phyloP scores from a whole-genome alignment of 2,797 vertebrate species.

The Acanthurus leucopareius region DNA sequence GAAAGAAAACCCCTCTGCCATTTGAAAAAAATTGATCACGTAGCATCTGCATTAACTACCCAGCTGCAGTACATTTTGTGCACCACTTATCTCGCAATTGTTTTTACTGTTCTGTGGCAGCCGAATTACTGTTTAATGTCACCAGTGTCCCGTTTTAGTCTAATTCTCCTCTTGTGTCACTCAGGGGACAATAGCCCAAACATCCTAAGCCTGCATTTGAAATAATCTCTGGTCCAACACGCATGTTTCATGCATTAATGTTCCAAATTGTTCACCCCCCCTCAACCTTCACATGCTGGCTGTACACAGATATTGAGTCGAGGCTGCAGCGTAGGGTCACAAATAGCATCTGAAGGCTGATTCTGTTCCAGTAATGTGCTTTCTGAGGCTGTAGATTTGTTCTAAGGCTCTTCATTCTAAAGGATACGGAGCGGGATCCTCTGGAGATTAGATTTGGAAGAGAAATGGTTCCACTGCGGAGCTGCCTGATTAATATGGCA shows the following conservation, averaged over 20 bases:
- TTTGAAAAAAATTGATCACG: neutral
- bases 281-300: neutral
- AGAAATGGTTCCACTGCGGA: constrained; percentile 39
- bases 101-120: neutral
- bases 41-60: neutral
- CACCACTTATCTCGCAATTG: neutral
- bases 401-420: constrained; percentile 40
- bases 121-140: neutral
- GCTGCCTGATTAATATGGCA: constrained; percentile 62
- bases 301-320: neutral
- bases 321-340: neutral
- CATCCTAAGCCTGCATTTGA: neutral
- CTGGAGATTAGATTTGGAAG: constrained; percentile 56
- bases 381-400: constrained; percentile 39
- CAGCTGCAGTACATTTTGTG: neutral
- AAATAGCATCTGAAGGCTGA: constrained; percentile 2
- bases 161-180: neutral
- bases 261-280: neutral
- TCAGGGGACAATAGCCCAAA: neutral
- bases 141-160: neutral
- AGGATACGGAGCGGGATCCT: constrained; percentile 37
- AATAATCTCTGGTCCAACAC: neutral
- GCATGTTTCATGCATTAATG: neutral
- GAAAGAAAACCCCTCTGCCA: too few relatives aligned
- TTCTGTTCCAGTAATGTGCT: constrained; percentile 11